phyloP scores from a whole-genome alignment of 2,888 invertebrate genomes.

The Physocephala rufipes region DNA sequence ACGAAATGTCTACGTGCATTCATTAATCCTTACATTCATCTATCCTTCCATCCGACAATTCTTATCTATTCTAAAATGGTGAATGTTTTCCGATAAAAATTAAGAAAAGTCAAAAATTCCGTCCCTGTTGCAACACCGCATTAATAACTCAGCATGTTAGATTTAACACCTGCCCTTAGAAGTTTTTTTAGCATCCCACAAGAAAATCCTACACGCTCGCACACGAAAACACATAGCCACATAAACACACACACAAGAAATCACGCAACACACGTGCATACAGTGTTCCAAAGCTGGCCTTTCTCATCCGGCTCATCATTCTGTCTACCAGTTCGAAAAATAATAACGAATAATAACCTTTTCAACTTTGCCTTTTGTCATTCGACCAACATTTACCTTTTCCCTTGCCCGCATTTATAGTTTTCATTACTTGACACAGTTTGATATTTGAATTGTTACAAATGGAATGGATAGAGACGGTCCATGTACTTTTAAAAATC shows the following conservation, averaged over 20 bases:
- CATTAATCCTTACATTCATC: background rate
- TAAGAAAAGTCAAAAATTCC: background rate
- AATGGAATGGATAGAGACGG: no score
- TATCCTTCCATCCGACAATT: no score
- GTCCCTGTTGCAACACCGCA: conserved; percentile 15
- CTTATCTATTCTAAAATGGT: no score
- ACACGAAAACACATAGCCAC: no score
- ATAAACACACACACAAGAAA: conserved; percentile 5
- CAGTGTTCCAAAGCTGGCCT: no score
- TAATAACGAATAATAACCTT: no score
- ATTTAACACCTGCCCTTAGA: conserved; percentile 35
- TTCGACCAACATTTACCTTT: background rate
- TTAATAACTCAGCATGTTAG: conserved; percentile 13
- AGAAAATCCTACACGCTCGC: no score
- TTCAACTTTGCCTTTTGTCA: conserved; percentile 25
- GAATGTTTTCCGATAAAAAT: background rate
- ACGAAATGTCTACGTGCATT: background rate
- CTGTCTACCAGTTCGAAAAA: no score
- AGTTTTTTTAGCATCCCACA: background rate
- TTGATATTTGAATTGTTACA: no score
- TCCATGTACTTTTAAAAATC: no score
- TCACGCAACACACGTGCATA: background rate
- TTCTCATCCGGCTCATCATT: no score
- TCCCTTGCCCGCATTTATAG: background rate
- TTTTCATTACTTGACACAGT: no score